Evolutionary conservation across 2,797 vertebrate species (phyloP).

Genomic region (Sylvilagus floridanus): DNA sequence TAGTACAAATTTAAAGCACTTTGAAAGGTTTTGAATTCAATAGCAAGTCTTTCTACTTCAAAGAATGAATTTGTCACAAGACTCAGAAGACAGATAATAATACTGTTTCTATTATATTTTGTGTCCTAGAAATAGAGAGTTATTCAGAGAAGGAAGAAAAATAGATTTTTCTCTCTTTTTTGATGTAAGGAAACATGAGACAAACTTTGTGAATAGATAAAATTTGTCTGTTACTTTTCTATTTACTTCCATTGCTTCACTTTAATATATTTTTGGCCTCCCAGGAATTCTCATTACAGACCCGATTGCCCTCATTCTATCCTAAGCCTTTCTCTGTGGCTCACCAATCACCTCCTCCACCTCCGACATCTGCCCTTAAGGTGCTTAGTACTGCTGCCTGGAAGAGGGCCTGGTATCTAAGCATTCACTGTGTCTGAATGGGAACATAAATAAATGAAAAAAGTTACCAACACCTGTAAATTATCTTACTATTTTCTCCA

Average conservation of each 20-base stretch:
- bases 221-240: neutral
- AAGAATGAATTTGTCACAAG: neutral
- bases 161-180: slow-evolving; percentile 6
- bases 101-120: neutral
- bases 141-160: neutral
- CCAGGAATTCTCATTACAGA: neutral
- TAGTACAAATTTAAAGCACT: neutral
- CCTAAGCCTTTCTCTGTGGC: accelerated
- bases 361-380: neutral
- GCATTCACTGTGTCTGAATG: neutral
- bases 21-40: slow-evolving; percentile 9
- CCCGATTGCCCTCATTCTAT: neutral
- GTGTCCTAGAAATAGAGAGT: neutral
- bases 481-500: slow-evolving; percentile 63
- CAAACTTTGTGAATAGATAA: slow-evolving; percentile 39
- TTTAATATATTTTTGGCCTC: neutral
- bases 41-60: neutral
- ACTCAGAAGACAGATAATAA: neutral
- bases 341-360: accelerated
- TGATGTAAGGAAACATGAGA: neutral
- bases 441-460: neutral
- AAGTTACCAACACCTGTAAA: neutral
- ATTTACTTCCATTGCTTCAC: neutral
- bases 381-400: neutral
- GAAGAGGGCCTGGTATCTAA: neutral